phyloP scores from a whole-genome alignment of 2,888 invertebrate species.

The Lapara coniferarum region DNA sequence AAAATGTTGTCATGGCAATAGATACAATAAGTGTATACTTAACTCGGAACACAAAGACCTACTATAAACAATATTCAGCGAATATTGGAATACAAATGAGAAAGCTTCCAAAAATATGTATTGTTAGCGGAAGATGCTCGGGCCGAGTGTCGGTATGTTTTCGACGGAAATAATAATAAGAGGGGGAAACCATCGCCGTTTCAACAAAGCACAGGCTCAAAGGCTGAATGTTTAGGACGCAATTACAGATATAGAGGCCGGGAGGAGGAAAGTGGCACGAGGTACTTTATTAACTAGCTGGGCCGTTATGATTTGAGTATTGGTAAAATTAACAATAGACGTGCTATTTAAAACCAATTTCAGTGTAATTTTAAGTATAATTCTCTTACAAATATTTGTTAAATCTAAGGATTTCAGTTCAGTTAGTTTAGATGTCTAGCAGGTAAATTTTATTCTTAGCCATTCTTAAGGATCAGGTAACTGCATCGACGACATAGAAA shows the following conservation, averaged over 20 bases:
- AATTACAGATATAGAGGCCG: slow-evolving; percentile 55
- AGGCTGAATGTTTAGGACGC: slow-evolving; percentile 59
- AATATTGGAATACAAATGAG: slow-evolving; percentile 56
- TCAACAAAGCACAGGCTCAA: slow-evolving; percentile 65
- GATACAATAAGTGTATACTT: slow-evolving; percentile 5
- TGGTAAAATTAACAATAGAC: too few species aligned
- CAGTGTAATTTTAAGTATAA: background rate
- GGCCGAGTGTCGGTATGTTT: slow-evolving; percentile 53
- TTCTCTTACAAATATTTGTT: too few species aligned
- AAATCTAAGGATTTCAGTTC: too few species aligned
- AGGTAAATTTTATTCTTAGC: too few species aligned
- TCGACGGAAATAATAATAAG: slow-evolving; percentile 65
- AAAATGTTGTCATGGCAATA: background rate
- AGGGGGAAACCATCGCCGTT: slow-evolving; percentile 45
- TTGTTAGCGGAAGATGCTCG: slow-evolving; percentile 44
- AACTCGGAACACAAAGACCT: slow-evolving; percentile 29
- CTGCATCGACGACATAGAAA: too few species aligned
- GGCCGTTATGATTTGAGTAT: background rate
- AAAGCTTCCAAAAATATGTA: slow-evolving; percentile 52
- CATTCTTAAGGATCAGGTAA: too few species aligned
- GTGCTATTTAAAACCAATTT: background rate
- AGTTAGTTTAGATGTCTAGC: too few species aligned
- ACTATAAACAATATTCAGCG: slow-evolving; percentile 40
- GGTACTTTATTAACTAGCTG: slow-evolving; percentile 25
- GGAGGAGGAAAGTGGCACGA: slow-evolving; percentile 22